These are phyloP conservation scores for Neotragus pygmaeus DNA, from an alignment of 2,113 vertebrate species.

Conservation along the genomic window DNA sequence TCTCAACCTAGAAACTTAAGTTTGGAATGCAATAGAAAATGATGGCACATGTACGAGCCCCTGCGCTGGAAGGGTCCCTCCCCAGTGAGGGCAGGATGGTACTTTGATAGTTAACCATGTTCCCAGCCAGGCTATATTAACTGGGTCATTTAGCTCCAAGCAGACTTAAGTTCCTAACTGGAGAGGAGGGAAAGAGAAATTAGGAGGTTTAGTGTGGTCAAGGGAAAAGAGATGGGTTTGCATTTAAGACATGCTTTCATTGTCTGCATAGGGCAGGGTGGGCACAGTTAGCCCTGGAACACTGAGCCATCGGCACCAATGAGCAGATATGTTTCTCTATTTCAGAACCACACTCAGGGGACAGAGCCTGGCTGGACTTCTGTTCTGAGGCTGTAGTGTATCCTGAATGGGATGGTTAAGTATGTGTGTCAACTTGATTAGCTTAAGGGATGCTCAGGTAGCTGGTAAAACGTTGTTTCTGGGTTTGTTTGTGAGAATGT, in stretches of 20 bases:
- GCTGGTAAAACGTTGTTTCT: background rate
- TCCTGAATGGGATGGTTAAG: background rate
- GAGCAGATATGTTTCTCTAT: background rate
- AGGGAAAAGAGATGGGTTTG: constrained; percentile 19
- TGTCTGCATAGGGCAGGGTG: background rate
- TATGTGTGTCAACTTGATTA: background rate
- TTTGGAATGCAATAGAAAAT: background rate
- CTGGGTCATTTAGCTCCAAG: constrained; percentile 46
- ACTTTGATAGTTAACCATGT: background rate
- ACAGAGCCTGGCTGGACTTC: background rate
- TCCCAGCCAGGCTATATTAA: background rate
- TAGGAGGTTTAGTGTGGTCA: background rate
- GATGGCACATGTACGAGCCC: background rate
- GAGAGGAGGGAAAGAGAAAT: constrained; percentile 32
- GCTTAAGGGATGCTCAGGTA: background rate
- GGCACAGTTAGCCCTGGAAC: background rate
- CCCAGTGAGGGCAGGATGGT: background rate
- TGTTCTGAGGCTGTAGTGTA: background rate
- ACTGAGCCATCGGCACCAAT: background rate
- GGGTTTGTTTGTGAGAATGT: background rate
- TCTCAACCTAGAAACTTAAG: background rate
- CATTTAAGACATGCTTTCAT: background rate
- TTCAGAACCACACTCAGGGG: background rate
- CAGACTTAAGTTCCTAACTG: background rate
- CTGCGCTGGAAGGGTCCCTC: background rate